Conservation (phyloP, 2,113 vertebrate species). For the Aptenodytes forsteri region DNA sequence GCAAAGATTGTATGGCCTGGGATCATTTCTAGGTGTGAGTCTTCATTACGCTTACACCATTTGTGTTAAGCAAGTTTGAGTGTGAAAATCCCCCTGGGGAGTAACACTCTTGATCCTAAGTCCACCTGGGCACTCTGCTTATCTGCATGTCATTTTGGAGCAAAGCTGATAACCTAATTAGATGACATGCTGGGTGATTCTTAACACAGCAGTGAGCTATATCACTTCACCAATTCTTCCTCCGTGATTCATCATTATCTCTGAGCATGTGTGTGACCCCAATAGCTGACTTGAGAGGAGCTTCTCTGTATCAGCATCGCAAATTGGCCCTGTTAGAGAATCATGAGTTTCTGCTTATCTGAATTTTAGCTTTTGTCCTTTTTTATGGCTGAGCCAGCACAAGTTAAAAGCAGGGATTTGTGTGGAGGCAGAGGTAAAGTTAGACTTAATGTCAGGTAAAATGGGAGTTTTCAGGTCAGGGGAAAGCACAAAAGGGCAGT, state of each 20-base stretch:
- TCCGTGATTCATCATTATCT: neutral
- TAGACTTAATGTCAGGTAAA: neutral
- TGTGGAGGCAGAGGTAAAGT: neutral
- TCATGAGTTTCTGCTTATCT: neutral
- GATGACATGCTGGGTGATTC: neutral
- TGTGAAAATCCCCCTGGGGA: neutral
- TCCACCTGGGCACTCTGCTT: neutral
- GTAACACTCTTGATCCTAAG: neutral
- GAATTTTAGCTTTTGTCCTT: neutral
- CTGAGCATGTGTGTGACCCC: neutral
- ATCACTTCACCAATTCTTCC: neutral
- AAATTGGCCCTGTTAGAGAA: neutral
- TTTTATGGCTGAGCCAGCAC: neutral
- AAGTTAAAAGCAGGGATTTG: neutral
- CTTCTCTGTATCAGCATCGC: neutral
- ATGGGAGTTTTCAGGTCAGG: neutral
- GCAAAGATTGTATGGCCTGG: neutral
- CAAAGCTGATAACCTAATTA: constrained; percentile 23
- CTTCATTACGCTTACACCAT: neutral
- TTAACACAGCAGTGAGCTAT: neutral
- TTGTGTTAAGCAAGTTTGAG: neutral
- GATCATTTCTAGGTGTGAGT: neutral
- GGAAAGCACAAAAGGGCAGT: neutral
- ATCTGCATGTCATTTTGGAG: neutral
- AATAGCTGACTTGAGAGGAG: neutral